phyloP scores from a whole-genome alignment of 2,113 vertebrate genomes.

The Cygnus atratus region DNA sequence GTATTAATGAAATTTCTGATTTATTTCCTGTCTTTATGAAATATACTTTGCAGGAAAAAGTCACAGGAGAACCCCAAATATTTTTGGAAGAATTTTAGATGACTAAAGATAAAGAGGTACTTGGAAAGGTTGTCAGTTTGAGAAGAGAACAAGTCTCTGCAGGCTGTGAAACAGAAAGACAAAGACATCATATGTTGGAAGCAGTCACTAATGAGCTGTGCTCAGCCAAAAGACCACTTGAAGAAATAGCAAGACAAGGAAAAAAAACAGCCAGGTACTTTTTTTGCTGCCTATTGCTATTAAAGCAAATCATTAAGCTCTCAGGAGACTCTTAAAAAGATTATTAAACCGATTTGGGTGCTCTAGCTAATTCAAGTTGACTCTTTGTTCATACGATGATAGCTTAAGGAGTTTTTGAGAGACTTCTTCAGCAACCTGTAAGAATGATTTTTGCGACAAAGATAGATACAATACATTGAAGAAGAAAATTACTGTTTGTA shows the following conservation, averaged over 20 bases:
- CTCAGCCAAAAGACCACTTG: conserved; percentile 35
- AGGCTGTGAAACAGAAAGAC: conserved; percentile 15
- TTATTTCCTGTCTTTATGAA: not conserved
- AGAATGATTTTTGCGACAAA: conserved; percentile 41
- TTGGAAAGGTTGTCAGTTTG: conserved; percentile 54
- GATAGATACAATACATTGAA: not conserved
- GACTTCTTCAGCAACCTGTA: conserved; percentile 28
- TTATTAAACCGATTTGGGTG: conserved; percentile 46
- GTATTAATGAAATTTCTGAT: not conserved
- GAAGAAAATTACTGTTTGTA: conserved; percentile 10
- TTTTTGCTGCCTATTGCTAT: not conserved
- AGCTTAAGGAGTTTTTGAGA: conserved; percentile 60
- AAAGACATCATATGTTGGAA: not conserved
- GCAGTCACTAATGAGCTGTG: conserved; percentile 37
- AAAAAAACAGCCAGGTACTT: conserved; percentile 46
- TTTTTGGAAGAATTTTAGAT: conserved; percentile 57
- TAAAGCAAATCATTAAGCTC: conserved; percentile 54
- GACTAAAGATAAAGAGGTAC: conserved; percentile 43
- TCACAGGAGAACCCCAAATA: conserved; percentile 5
- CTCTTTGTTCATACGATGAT: not conserved
- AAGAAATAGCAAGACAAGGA: conserved; percentile 37
- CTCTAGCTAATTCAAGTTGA: conserved; percentile 23
- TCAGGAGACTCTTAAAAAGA: conserved; percentile 44
- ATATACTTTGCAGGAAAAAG: conserved; percentile 20
- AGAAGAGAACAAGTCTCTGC: conserved; percentile 41